These are phyloP conservation scores for Mongoloraphidia duomilia DNA, from an alignment of 2,888 invertebrate species.

Conservation along the genomic window DNA sequence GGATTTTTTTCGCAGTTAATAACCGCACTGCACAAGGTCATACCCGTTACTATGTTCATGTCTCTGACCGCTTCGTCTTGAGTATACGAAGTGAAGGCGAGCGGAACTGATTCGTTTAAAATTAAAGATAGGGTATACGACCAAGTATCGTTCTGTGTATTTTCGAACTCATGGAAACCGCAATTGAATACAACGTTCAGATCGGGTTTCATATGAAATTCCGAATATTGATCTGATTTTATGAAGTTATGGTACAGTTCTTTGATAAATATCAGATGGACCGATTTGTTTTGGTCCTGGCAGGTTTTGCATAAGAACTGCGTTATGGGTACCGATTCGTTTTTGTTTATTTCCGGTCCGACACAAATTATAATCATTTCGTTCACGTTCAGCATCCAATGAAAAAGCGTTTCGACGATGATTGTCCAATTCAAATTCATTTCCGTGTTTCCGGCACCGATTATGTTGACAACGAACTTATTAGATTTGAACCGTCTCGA, in stretches of 20 bases:
- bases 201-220: conserved; percentile 15
- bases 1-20: conserved; percentile 18
- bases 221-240: too few species aligned
- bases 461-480: conserved; percentile 19
- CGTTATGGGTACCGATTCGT: background rate
- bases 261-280: conserved; percentile 10
- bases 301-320: conserved; percentile 13
- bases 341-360: conserved; percentile 19
- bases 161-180: conserved; percentile 22
- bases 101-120: conserved; percentile 15
- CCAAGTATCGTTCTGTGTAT: conserved; percentile 19
- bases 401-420: conserved; percentile 19
- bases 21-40: conserved; percentile 10
- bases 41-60: conserved; percentile 9
- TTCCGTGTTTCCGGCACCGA: conserved; percentile 22
- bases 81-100: conserved; percentile 24
- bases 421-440: conserved; percentile 15
- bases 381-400: conserved; percentile 18
- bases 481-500: conserved; percentile 8
- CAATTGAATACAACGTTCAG: conserved; percentile 24
- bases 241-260: conserved; percentile 20
- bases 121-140: conserved; percentile 18
- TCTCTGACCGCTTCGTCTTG: conserved; percentile 21
- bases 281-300: conserved; percentile 10
- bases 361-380: conserved; percentile 18